phyloP scores from a whole-genome alignment of 2,113 vertebrate species.

The Peromyscus californicus region DNA sequence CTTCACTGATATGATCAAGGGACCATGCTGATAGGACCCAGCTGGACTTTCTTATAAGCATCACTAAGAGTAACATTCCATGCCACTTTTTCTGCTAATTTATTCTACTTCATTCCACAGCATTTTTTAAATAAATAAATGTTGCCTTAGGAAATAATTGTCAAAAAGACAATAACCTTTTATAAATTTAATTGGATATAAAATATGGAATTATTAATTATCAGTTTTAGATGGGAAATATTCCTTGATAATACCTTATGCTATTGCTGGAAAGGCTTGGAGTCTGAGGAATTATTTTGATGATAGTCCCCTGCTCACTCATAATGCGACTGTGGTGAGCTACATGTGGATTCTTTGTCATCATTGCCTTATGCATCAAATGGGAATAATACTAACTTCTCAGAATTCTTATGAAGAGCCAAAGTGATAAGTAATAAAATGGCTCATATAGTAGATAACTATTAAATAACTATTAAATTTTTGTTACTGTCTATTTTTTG shows the following conservation, averaged over 20 bases:
- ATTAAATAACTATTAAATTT: constrained; percentile 47
- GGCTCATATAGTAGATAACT: background rate
- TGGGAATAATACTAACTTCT: background rate
- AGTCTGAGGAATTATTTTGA: background rate
- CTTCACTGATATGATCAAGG: background rate
- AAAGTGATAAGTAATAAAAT: background rate
- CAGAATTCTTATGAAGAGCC: constrained; percentile 4
- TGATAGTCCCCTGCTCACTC: background rate
- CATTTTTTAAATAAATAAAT: constrained; percentile 36
- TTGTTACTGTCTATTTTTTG: background rate
- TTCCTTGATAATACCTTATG: background rate
- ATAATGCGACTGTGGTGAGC: background rate
- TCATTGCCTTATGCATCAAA: background rate
- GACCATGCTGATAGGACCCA: background rate
- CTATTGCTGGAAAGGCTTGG: background rate
- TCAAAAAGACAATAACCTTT: background rate
- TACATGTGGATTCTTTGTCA: background rate
- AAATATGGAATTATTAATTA: background rate
- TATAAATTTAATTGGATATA: background rate
- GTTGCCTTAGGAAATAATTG: background rate
- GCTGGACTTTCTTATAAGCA: background rate
- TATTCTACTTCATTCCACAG: background rate
- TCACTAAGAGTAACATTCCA: background rate
- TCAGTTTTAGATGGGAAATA: background rate
- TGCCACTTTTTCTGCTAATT: background rate